Evolutionary conservation across 2,113 vertebrate species (phyloP), one percentile per base, ranked within the genome.

Genomic region (Campylomormyrus numenius): DNA sequence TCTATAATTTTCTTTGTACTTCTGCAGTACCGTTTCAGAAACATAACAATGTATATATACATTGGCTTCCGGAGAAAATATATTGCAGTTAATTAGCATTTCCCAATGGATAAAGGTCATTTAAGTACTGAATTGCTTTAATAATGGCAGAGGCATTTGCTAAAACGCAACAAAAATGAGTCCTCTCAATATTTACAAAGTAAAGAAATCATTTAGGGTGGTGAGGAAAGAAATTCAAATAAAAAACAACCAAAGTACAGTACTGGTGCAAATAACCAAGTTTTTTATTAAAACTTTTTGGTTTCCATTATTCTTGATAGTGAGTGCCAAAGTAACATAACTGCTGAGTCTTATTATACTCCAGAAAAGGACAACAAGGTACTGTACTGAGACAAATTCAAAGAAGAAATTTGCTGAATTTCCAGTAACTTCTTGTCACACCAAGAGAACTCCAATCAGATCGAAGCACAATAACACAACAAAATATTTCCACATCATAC

Each of bases 271-370:
- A 88, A 88, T 62, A 88, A 62, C 87, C 87, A 88, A 19, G 56
- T 88, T 87, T 88, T 89, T 89, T 89, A 89, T 89, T 89, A 85
- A 49, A 88, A 56, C 49, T 83, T 84, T 89, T 84, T 84, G 89
- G 89, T 89, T 89, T 89, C 49, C 89, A 89, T 49, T 84, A 84
- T 89, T 83, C 35, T 84, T 89, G 35, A 46, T 62, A 89, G 74
- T 50, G 31, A 89, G 74, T 84, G 70, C 70, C 66, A 89, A 19
- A 85, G 19, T 35, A 77, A 88, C 87, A 85, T n/a, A 45, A 62
- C 39, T 88, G 87, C 48, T 35, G 35, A 66, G 15, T 66, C 53
- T 88, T 88, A 52, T 53, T 49, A 53, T 80, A 89, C 70, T n/a
- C 70, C 48, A 89, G 31, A 89, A 58, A 84, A 83, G n/a, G 46